A percentile compares a stretch with the other conserved stretches of the same genome.
Evolutionary conservation across 2,888 invertebrate genomes (phyloP).

Genomic region (Drosophila leonis): DNA sequence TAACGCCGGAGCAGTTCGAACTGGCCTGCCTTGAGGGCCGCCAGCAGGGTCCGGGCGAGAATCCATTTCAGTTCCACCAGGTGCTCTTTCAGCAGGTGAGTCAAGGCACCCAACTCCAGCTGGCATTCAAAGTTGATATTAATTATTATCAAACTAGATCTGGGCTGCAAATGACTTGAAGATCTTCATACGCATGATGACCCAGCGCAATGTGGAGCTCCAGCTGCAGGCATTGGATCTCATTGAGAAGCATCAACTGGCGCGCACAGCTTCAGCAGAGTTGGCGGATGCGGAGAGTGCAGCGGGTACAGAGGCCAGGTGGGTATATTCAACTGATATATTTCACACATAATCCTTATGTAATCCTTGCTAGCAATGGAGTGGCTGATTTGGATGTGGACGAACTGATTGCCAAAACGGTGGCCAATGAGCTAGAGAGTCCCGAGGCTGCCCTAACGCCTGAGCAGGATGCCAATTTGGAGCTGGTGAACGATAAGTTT

Average conservation of each 20-base stretch:
- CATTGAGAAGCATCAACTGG: constrained; percentile 91
- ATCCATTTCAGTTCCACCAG: constrained; percentile 88
- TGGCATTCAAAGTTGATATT: not conserved
- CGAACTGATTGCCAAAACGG: constrained; percentile 79
- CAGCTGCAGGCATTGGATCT: constrained; percentile 95
- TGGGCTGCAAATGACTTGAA: constrained; percentile 97
- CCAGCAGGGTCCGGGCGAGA: constrained; percentile 81
- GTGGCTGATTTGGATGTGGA: constrained; percentile 69
- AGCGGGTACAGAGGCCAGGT: constrained; percentile 59
- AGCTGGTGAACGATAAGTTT: constrained; percentile 80
- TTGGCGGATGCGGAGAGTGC: constrained; percentile 52
- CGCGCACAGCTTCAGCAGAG: constrained; percentile 76
- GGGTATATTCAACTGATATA: not conserved
- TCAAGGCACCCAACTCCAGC: accelerated
- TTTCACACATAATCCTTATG: not conserved
- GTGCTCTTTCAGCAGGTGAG: constrained; percentile 87
- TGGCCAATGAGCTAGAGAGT: constrained; percentile 78
- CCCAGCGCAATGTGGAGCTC: constrained; percentile 95
- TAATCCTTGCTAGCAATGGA: constrained; percentile 53
- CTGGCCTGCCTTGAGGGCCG: constrained; percentile 89
- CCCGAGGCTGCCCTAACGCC: constrained; percentile 81
- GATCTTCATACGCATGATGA: constrained; percentile 97
- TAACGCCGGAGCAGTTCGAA: constrained; percentile 94
- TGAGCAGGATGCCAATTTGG: constrained; percentile 69
- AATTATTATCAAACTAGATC: constrained; percentile 86